These are phyloP conservation scores for Amia ocellicauda DNA, from an alignment of 2,113 vertebrate species.

Conservation along the genomic window DNA sequence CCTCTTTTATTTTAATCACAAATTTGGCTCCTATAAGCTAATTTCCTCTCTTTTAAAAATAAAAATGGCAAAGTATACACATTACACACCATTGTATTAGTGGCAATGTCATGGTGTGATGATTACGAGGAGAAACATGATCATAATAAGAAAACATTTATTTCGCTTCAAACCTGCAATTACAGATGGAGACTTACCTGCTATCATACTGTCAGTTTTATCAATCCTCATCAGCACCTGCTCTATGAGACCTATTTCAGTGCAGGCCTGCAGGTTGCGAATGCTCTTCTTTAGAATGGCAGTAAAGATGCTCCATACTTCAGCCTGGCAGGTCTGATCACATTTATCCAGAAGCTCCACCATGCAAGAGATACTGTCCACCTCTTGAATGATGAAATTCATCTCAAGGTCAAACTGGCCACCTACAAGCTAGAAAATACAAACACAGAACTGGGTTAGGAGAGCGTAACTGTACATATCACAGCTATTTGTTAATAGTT, in stretches of 20 bases:
- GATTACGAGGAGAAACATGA: neutral
- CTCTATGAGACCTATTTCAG: slow-evolving; percentile 85
- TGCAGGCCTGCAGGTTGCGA: slow-evolving; percentile 88
- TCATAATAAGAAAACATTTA: neutral
- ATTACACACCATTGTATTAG: too few species aligned
- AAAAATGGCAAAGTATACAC: too few species aligned
- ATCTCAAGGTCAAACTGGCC: slow-evolving; percentile 96
- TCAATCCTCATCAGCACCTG: slow-evolving; percentile 81
- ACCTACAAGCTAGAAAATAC: slow-evolving; percentile 77
- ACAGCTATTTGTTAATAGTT: too few species aligned
- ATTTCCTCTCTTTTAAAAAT: too few species aligned
- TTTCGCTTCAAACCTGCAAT: neutral
- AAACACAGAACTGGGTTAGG: too few species aligned
- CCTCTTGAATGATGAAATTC: slow-evolving; percentile 98
- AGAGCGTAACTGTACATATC: too few species aligned
- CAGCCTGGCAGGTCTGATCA: slow-evolving; percentile 88
- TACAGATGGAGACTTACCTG: slow-evolving; percentile 66
- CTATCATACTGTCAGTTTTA: slow-evolving; percentile 85
- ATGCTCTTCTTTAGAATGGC: slow-evolving; percentile 95
- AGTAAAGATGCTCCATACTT: slow-evolving; percentile 97
- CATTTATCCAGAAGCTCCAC: slow-evolving; percentile 90
- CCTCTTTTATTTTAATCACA: too few species aligned
- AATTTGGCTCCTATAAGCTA: too few species aligned
- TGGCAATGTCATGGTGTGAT: slow-evolving; percentile 2
- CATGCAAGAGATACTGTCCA: slow-evolving; percentile 89